phyloP scores from a whole-genome alignment of 2,888 invertebrate species.

The Perithous albicinctus region DNA sequence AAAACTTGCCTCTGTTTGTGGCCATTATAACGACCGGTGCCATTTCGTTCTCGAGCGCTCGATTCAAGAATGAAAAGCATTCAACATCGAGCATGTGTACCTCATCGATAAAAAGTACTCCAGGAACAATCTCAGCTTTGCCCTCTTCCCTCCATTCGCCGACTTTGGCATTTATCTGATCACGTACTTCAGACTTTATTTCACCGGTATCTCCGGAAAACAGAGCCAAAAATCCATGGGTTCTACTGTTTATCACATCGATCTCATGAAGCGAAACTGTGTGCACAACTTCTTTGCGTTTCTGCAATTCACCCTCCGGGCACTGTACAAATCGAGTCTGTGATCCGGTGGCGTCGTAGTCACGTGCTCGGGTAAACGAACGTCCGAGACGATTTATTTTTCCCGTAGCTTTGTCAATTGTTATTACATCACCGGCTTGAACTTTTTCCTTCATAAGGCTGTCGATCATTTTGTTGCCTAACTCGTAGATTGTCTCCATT shows the following conservation, averaged over 20 bases:
- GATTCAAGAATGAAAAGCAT: conserved; percentile 98
- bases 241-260: conserved; percentile 99
- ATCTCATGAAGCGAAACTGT: conserved; percentile 99
- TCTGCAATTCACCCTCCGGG: conserved; percentile 99
- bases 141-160: conserved; percentile 99
- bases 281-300: conserved; percentile 98
- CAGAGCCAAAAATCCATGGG: conserved; percentile 98
- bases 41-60: conserved; percentile 98
- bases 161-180: conserved; percentile 98
- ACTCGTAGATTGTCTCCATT: conserved; percentile 99
- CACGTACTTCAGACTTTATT: conserved; percentile 98
- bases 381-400: conserved; percentile 96
- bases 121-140: conserved; percentile 99
- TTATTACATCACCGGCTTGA: conserved; percentile 98
- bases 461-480: conserved; percentile 99
- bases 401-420: conserved; percentile 99
- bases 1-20: conserved; percentile 91
- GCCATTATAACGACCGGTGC: conserved; percentile 99
- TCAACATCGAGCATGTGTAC: conserved; percentile 99
- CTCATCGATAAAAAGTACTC: conserved; percentile 98
- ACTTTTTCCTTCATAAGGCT: conserved; percentile 97
- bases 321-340: conserved; percentile 98
- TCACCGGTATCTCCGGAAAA: conserved; percentile 99
- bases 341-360: conserved; percentile 97
- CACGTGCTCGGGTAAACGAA: conserved; percentile 97